Conservation (phyloP, 1,140 invertebrate species). For the Drosophila guanche region DNA sequence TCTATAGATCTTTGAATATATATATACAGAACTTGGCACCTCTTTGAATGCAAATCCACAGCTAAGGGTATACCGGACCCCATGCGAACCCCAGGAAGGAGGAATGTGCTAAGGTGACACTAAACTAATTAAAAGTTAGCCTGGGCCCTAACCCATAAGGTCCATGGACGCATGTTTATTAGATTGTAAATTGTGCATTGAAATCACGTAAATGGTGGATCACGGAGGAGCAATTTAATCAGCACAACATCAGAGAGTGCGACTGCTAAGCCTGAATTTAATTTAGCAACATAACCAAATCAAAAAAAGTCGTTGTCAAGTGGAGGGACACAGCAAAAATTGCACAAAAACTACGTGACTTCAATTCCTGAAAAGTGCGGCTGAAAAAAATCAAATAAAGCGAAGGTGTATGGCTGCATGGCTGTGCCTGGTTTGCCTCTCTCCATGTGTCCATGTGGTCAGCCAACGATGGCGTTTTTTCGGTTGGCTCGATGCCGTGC, state of each 20-base stretch:
- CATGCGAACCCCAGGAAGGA: neutral
- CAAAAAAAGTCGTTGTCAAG: conserved; percentile 57
- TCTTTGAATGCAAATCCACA: conserved; percentile 21
- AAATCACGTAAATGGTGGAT: conserved; percentile 81
- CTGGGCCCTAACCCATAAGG: conserved; percentile 52
- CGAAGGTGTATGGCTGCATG: conserved; percentile 19
- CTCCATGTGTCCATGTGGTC: conserved; percentile 28
- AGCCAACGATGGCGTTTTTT: conserved; percentile 40
- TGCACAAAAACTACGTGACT: conserved; percentile 78
- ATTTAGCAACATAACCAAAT: conserved; percentile 80
- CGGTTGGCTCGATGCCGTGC: conserved; percentile 20
- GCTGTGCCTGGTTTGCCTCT: conserved; percentile 6
- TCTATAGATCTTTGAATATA: conserved; percentile 41
- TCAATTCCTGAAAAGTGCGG: conserved; percentile 65
- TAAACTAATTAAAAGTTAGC: conserved; percentile 79
- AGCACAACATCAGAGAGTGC: conserved; percentile 60
- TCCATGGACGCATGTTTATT: conserved; percentile 23
- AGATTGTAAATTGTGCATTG: conserved; percentile 74
- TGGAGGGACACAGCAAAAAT: conserved; percentile 58
- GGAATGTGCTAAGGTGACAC: conserved; percentile 28
- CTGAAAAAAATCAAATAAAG: conserved; percentile 18
- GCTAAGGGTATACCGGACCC: neutral
- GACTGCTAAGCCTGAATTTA: conserved; percentile 75
- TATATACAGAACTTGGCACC: conserved; percentile 36
- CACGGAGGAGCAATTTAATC: conserved; percentile 72